phyloP scores from a whole-genome alignment of 2,888 invertebrate species.

The Choreutis nemorana region DNA sequence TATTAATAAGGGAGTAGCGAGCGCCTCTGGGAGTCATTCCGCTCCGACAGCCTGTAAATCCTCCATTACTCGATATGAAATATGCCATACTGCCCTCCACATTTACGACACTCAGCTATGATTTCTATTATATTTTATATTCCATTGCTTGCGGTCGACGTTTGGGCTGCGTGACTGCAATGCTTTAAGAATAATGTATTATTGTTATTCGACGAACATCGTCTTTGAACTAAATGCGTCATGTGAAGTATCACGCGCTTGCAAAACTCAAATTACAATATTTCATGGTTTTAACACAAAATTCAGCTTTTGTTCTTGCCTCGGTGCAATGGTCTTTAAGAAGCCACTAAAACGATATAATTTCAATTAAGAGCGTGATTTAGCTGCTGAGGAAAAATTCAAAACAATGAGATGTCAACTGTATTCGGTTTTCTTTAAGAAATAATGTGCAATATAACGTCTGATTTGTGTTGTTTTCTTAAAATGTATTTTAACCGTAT shows the following conservation, averaged over 20 bases:
- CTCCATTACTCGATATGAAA: conserved; percentile 66
- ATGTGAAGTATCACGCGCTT: conserved; percentile 36
- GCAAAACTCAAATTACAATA: conserved; percentile 43
- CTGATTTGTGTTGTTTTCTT: conserved; percentile 31
- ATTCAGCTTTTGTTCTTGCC: conserved; percentile 53
- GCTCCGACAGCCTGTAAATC: conserved; percentile 65
- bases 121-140: conserved; percentile 34
- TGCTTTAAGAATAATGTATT: too few species aligned
- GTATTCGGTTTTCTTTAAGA: conserved; percentile 35
- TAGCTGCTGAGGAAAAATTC: conserved; percentile 49
- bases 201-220: too few species aligned
- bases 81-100: conserved; percentile 35
- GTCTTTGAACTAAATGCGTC: too few species aligned
- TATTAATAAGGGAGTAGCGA: conserved; percentile 31
- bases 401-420: conserved; percentile 55
- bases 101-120: conserved; percentile 37
- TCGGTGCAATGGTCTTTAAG: conserved; percentile 47
- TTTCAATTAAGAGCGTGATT: conserved; percentile 57
- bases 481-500: conserved; percentile 19
- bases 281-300: conserved; percentile 51
- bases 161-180: background rate
- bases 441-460: conserved; percentile 48
- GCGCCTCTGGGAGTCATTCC: conserved; percentile 62
- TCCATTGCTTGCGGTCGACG: background rate
- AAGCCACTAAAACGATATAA: conserved; percentile 53